A percentile compares a stretch with the other conserved stretches of the same genome.
Evolutionary conservation across 2,888 invertebrate species (phyloP).

Genomic region (Axea sp.): DNA sequence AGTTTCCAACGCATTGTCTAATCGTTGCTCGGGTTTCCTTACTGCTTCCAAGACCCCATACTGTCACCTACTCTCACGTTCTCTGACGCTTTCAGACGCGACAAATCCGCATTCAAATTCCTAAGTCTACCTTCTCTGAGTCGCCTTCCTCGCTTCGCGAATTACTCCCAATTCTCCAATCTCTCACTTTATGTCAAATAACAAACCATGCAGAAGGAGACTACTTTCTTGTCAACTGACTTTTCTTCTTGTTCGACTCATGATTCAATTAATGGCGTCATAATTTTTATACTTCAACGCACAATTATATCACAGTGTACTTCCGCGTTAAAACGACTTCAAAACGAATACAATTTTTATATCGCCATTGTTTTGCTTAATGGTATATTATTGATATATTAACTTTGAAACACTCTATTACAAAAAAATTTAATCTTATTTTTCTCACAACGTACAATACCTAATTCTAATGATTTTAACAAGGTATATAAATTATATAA

Average conservation of each 20-base stretch:
- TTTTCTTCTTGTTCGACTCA: conserved; percentile 46
- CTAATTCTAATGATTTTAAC: too few relatives aligned
- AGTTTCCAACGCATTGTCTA: conserved; percentile 75
- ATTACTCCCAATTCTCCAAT: conserved; percentile 24
- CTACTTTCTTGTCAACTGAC: conserved; percentile 53
- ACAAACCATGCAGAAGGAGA: conserved; percentile 54
- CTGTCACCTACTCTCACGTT: conserved; percentile 60
- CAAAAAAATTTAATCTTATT: too few relatives aligned
- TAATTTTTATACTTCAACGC: conserved; percentile 37
- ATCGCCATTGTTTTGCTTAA: conserved; percentile 6
- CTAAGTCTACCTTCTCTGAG: conserved; percentile 65
- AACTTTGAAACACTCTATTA: too few relatives aligned
- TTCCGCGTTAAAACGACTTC: conserved; percentile 7
- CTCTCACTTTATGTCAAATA: conserved; percentile 59
- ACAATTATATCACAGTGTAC: conserved; percentile 21
- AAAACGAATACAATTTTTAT: neutral
- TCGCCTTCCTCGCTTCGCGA: conserved; percentile 58
- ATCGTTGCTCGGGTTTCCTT: conserved; percentile 69
- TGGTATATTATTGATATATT: neutral
- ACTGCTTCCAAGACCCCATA: conserved; percentile 54
- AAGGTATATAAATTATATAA: too few relatives aligned
- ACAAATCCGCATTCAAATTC: conserved; percentile 73
- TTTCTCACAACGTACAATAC: too few relatives aligned
- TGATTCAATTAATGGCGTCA: conserved; percentile 49
- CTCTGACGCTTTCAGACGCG: conserved; percentile 67